Evolutionary conservation across 2,888 invertebrate species (phyloP), one percentile per base, ranked within the genome.

Genomic region (Thereva nobilitata): DNA sequence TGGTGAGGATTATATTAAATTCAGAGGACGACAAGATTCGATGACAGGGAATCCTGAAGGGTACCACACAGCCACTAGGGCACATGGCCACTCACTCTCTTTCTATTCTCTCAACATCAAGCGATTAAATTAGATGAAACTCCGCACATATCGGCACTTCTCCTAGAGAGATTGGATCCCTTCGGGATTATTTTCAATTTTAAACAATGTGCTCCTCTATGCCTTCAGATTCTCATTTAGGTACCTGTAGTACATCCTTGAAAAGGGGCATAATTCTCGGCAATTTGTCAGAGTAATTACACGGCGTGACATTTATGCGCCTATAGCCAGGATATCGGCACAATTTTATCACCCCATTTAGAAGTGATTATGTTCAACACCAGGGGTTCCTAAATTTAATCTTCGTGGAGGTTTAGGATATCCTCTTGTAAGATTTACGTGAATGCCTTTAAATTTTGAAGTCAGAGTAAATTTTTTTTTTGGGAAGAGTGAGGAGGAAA

Each of bases 1-100:
- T 59, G 59, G 47, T 35, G 40, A 45, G 38, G 23, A 37, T 47
- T 59, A 38, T 47, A 59, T 59, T 47, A 8, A 59, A 59, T 59
- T 59, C 49, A 7, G 8, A 41, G 10, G 9, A 2, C 44, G n/a
- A 44, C n/a, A 23, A 23, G 23, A 23, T 2, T 23, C 23, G 23
- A 23, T 23, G 23, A 23, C 23, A 23, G 23, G 23, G 23, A 23
- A 23, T 47, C 9, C 47, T 53, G 37, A 49, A 49, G 49, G 12
- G 37, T 38, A 35, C 38, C 8, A 42, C 42, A 42, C 23, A 23
- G 23, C 23, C 23, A 23, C 23, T 23, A 23, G 23, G 23, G 23
- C 23, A 23, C 23, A 23, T 23, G 23, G 23, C 23, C 23, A 23
- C 23, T 42, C 8, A 42, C 9, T 42, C 9, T 42, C 9, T 8